These are phyloP conservation scores for Chaetorhynchus papuensis DNA, from an alignment of 2,113 vertebrate species.

Conservation along the genomic window DNA sequence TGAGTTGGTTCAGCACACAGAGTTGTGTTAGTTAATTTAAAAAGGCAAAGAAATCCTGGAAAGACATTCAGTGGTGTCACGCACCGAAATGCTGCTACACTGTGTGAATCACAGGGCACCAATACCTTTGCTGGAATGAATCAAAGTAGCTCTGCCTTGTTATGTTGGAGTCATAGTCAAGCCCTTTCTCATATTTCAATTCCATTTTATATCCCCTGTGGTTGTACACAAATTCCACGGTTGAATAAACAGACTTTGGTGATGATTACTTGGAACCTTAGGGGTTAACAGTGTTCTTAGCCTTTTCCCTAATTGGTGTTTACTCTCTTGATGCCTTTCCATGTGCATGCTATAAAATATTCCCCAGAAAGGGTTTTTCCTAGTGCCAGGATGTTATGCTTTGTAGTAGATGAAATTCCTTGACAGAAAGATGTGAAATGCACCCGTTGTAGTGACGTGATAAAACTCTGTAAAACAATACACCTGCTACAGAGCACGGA, in stretches of 20 bases:
- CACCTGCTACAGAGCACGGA: no score
- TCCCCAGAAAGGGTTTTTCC: neutral
- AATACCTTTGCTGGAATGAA: neutral
- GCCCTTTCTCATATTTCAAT: slow-evolving; percentile 23
- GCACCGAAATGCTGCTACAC: rapidly evolving
- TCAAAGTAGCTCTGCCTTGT: neutral
- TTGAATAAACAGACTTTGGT: slow-evolving; percentile 25
- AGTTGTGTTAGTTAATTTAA: neutral
- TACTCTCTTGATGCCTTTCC: slow-evolving; percentile 4
- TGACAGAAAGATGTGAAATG: neutral
- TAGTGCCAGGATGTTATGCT: neutral
- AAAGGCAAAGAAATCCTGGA: neutral
- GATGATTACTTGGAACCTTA: slow-evolving; percentile 31
- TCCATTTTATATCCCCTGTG: slow-evolving; percentile 28
- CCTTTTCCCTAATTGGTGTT: slow-evolving; percentile 39
- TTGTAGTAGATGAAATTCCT: neutral
- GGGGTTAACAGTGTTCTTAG: slow-evolving; percentile 49
- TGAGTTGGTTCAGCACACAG: neutral
- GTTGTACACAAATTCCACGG: neutral
- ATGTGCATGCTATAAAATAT: neutral
- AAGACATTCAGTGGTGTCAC: rapidly evolving
- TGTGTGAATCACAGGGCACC: neutral
- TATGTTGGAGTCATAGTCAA: neutral
- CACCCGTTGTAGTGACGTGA: neutral
- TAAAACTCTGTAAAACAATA: neutral